Evolutionary conservation across 2,113 vertebrate species (phyloP).

Genomic region (Muscicapa adusta): DNA sequence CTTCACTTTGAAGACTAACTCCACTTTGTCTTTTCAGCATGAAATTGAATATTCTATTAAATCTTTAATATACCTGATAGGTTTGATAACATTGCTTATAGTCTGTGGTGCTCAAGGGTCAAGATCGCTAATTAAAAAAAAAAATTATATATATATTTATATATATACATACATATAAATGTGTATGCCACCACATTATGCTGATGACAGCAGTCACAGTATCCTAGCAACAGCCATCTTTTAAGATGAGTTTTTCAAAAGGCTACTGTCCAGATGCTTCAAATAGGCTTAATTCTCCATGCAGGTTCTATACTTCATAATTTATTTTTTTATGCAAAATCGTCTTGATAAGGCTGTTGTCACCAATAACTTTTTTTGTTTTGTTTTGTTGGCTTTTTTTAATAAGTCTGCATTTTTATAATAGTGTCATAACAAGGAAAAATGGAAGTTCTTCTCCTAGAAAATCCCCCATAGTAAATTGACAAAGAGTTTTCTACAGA

Average conservation of each 20-base stretch:
- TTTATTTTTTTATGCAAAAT: background rate
- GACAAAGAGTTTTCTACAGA: background rate
- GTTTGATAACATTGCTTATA: background rate
- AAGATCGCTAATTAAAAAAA: background rate
- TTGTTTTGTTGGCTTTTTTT: rapidly evolving
- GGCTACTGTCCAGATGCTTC: background rate
- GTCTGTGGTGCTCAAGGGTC: background rate
- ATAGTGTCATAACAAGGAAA: background rate
- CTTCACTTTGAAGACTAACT: background rate
- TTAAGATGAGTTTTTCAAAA: background rate
- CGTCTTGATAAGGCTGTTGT: background rate
- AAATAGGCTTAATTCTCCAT: background rate
- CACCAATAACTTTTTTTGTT: background rate
- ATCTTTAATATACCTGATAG: background rate
- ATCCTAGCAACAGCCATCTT: constrained; percentile 19
- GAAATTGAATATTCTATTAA: background rate
- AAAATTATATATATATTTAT: no score
- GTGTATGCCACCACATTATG: background rate
- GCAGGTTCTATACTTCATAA: background rate
- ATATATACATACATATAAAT: background rate
- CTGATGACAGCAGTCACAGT: background rate
- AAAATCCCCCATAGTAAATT: background rate
- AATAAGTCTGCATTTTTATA: background rate
- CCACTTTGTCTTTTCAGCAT: background rate
- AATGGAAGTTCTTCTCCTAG: background rate